These are phyloP conservation scores for Beris morrisii DNA, from an alignment of 2,888 invertebrate species.

Conservation along the genomic window DNA sequence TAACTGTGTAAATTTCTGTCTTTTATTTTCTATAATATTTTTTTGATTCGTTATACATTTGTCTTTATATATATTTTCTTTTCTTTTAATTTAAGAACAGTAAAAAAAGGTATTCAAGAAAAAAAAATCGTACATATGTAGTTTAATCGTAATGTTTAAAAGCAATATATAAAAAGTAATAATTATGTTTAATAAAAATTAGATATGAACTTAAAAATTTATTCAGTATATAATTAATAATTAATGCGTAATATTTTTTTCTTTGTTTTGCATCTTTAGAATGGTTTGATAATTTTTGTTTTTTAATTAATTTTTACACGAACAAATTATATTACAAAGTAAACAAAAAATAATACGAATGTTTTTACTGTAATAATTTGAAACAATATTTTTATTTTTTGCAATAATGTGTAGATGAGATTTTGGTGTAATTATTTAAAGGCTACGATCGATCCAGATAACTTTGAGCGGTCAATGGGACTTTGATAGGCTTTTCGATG, in stretches of 20 bases:
- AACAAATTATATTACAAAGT: conserved; percentile 8
- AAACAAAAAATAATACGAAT: too few species aligned
- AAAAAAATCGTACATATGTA: conserved; percentile 17
- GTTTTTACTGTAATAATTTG: not conserved
- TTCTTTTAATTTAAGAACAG: not conserved
- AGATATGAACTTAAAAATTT: conserved; percentile 3
- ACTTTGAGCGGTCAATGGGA: too few species aligned
- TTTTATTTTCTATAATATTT: conserved; percentile 18
- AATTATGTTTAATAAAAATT: conserved; percentile 9
- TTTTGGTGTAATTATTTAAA: too few species aligned
- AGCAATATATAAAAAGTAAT: conserved; percentile 2
- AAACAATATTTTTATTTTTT: conserved; percentile 19
- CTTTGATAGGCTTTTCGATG: too few species aligned
- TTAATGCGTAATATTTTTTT: conserved; percentile 5
- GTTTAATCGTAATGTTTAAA: conserved; percentile 27
- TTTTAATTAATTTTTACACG: not conserved
- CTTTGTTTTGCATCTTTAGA: not conserved
- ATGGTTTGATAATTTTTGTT: conserved; percentile 1
- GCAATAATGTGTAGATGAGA: too few species aligned
- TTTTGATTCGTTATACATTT: too few species aligned
- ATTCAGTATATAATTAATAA: conserved; percentile 10
- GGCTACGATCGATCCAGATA: too few species aligned
- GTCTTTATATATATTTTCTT: too few species aligned
- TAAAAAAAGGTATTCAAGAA: conserved; percentile 33
- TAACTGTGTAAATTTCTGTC: conserved; percentile 2